phyloP scores from a whole-genome alignment of 2,113 vertebrate species.

The Lophura nycthemera region DNA sequence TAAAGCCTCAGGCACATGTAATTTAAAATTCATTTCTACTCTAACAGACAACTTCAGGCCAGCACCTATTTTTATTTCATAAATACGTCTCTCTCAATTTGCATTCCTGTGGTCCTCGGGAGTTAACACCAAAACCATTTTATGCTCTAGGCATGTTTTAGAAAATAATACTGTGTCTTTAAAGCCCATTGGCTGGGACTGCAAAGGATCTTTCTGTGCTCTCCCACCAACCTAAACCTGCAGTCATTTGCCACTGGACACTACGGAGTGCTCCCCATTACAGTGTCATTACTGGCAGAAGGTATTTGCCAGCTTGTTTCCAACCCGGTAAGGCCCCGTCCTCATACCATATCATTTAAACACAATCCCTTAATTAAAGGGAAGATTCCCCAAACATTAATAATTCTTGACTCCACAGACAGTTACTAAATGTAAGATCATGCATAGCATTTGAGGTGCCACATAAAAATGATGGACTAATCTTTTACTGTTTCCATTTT shows the following conservation, averaged over 20 bases:
- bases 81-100: constrained; percentile 54
- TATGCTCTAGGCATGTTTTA: constrained; percentile 32
- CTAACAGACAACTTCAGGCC: constrained; percentile 51
- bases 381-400: neutral
- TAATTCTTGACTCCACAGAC: neutral
- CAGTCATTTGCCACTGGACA: neutral
- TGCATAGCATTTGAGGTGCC: neutral
- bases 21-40: constrained; percentile 75
- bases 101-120: constrained; percentile 45
- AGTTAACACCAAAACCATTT: constrained; percentile 40
- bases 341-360: neutral
- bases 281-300: neutral
- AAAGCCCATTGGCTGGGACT: constrained; percentile 6
- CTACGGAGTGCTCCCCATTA: neutral
- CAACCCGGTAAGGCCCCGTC: neutral
- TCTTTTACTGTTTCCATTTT: neutral
- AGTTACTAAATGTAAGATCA: neutral
- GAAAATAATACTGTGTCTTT: constrained; percentile 33
- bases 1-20: constrained; percentile 64
- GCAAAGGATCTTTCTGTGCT: neutral
- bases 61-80: constrained; percentile 70
- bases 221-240: neutral
- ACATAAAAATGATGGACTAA: neutral
- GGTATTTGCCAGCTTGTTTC: neutral
- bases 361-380: neutral